These are phyloP conservation scores for Allobates femoralis DNA, from an alignment of 2,797 vertebrate genomes.

Conservation along the genomic window DNA sequence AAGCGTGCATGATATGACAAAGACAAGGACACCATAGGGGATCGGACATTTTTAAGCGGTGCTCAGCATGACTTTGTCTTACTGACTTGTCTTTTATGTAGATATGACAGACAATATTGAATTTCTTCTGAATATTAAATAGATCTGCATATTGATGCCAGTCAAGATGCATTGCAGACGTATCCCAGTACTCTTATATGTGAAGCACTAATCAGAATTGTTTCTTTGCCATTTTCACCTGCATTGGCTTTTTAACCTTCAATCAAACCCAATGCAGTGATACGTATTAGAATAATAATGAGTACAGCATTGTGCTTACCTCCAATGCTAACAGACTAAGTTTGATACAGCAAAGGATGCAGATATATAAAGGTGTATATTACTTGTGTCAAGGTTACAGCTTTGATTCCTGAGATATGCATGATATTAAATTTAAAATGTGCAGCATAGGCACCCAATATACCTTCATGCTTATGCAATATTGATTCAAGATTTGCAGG, in stretches of 20 bases:
- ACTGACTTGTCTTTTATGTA: not conserved
- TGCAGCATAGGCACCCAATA: not conserved
- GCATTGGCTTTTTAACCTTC: not conserved
- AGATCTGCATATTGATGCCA: not conserved
- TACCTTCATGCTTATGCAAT: not conserved
- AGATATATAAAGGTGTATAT: not conserved
- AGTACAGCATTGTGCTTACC: not conserved
- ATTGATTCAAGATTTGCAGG: not conserved
- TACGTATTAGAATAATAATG: not conserved
- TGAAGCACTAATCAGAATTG: not conserved
- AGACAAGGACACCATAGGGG: constrained; percentile 14
- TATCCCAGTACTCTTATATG: not conserved
- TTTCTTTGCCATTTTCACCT: not conserved
- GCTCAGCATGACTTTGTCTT: constrained; percentile 20
- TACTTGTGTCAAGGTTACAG: not conserved
- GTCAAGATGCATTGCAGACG: not conserved
- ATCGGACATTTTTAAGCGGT: not conserved
- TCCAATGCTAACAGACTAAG: not conserved
- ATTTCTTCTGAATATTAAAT: constrained; percentile 21
- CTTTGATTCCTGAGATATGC: not conserved
- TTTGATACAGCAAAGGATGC: not conserved
- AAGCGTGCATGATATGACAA: not conserved
- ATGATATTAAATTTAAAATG: not conserved
- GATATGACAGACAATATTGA: constrained; percentile 1
- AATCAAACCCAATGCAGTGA: not conserved